Evolutionary conservation across 2,797 vertebrate species (phyloP).

Genomic region (Danio tinwini): DNA sequence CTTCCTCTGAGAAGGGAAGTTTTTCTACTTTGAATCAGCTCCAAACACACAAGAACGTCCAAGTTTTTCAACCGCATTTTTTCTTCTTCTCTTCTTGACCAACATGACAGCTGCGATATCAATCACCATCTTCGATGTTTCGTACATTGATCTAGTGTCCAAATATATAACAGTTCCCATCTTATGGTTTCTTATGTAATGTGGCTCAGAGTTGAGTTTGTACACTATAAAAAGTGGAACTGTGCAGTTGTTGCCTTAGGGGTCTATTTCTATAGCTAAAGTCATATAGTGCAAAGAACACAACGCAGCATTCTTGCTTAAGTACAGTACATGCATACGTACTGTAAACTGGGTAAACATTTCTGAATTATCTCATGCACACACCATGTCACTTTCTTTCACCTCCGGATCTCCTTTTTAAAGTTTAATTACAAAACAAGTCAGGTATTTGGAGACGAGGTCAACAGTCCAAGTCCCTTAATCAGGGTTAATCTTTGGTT

Average conservation of each 20-base stretch:
- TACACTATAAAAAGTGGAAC: neutral
- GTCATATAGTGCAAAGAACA: no score
- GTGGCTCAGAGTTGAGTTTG: neutral
- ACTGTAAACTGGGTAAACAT: neutral
- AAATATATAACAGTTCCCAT: constrained; percentile 26
- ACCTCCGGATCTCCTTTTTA: constrained; percentile 61
- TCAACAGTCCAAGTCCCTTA: constrained; percentile 84
- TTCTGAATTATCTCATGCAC: constrained; percentile 10
- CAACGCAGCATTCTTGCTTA: neutral
- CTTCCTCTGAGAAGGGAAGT: constrained; percentile 54
- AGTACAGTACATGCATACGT: neutral
- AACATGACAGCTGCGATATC: constrained; percentile 52
- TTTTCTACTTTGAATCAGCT: constrained; percentile 58
- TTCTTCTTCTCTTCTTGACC: constrained; percentile 20
- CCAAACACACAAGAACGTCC: constrained; percentile 54
- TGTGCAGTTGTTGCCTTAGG: constrained; percentile 17
- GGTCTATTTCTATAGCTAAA: neutral
- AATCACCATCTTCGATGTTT: constrained; percentile 40
- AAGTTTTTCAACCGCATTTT: constrained; percentile 48
- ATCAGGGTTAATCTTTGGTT: constrained; percentile 85
- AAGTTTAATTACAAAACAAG: constrained; percentile 78
- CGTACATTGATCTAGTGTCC: constrained; percentile 17
- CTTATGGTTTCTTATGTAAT: constrained; percentile 33
- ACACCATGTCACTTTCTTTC: constrained; percentile 5
- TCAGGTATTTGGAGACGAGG: constrained; percentile 79